A percentile compares a stretch with the other conserved stretches of the same genome.
These are phyloP conservation scores for Hypercompe scribonia DNA, from an alignment of 2,888 invertebrate genomes.

Conservation along the genomic window DNA sequence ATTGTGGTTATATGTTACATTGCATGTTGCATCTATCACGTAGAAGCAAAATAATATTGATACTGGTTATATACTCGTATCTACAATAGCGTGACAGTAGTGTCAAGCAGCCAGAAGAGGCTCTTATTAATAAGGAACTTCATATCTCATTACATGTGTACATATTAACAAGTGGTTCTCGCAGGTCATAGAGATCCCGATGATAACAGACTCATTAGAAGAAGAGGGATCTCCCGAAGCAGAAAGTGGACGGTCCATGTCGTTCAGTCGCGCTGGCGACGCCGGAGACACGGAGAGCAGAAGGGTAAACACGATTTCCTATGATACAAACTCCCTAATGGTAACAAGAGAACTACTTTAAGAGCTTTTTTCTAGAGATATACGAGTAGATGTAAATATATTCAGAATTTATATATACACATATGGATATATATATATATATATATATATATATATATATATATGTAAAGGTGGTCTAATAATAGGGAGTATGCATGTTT, in stretches of 20 bases:
- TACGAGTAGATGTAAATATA: not conserved
- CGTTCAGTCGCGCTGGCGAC: constrained; percentile 72
- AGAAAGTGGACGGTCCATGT: constrained; percentile 86
- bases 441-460: no score
- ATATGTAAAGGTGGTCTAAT: no score
- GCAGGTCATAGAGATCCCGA: constrained; percentile 95
- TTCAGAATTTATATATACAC: not conserved
- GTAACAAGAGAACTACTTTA: not conserved
- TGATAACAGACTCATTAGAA: constrained; percentile 89
- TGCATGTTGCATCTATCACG: not conserved
- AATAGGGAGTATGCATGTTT: no score
- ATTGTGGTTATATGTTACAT: not conserved
- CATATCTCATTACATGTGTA: not conserved
- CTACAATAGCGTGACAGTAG: no score
- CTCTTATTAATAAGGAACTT: not conserved
- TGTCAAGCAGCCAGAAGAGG: no score
- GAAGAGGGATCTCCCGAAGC: constrained; percentile 94
- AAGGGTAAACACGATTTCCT: constrained; percentile 55
- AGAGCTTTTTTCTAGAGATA: not conserved
- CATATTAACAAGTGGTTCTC: constrained; percentile 20
- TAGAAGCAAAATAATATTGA: not conserved
- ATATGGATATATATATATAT: not conserved
- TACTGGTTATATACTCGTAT: not conserved
- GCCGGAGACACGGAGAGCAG: constrained; percentile 64
- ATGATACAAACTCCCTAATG: not conserved